Base-by-base conservation (phyloP, 2,888 invertebrate species). In the Apodemia zela region DNA sequence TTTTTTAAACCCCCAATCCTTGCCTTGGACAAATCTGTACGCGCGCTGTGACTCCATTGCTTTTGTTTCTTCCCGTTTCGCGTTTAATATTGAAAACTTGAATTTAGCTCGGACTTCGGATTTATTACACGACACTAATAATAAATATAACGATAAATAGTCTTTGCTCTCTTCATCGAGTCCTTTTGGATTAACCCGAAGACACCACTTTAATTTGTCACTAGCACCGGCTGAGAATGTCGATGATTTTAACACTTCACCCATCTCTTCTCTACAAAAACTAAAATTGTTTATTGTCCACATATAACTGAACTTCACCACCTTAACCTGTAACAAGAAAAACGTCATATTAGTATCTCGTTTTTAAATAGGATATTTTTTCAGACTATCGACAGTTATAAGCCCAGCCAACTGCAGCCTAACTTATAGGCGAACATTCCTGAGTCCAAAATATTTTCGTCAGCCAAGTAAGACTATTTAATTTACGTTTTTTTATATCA, bases 251-350 rank as follows among this genome's bases (percentile, higher is more conserved):
- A 99, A 94, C 76, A 99, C 99, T 94, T 99, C 99, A 78, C 99
- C 99, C 99, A 99, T 99, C 93, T 99, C 99, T 93, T 99, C 99
- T 77, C 99, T 97, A 93, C 99, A 99, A 93, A 99, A 99, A 94
- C 99, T 99, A 93, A 99, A 99, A 95, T 99, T 99, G 94, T 99
- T 99, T 94, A 99, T 99, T 87, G 99, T 99, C 99, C 99, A 99
- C 98, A 99, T 99, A 93, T 99, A 99, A 93, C 98, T 99, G 95
- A 99, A 99, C 94, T 99, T 99, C 78, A 99, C 98, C 92, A 99
- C 99, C 95, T 99, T 99, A 88, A 99, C 99, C 98, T 98, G 95
- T 29, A 94, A 94, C 79, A 84, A 85, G 71, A 73, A 72, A 68
- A 80, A 61, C 3, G 5, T 13, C 13, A 29, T 3, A 58, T 64